Conservation (phyloP, 2,888 invertebrate species). For the Nemotelus pantherinus region DNA sequence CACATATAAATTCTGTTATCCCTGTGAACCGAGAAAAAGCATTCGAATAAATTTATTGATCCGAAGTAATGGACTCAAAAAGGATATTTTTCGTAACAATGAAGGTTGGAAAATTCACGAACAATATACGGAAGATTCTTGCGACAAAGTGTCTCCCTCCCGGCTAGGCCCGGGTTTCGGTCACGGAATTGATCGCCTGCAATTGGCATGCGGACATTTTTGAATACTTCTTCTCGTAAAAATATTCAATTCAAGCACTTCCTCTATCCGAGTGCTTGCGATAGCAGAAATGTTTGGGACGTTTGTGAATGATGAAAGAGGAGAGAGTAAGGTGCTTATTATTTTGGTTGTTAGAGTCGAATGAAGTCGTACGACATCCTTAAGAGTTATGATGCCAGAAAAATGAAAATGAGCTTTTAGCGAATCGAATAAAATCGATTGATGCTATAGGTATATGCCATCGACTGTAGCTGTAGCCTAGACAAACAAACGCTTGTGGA, state of each 20-base stretch:
- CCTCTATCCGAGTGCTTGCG: neutral
- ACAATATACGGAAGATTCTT: neutral
- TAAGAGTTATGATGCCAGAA: neutral
- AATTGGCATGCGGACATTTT: constrained; percentile 34
- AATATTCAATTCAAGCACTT: constrained; percentile 35
- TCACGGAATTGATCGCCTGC: constrained; percentile 23
- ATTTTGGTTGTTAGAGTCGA: constrained; percentile 22
- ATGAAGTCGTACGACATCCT: constrained; percentile 3
- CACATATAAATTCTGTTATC: constrained; percentile 1
- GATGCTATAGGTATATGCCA: too few species aligned
- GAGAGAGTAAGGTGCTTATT: constrained; percentile 9
- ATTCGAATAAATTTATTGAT: constrained; percentile 38
- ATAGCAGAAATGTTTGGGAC: neutral
- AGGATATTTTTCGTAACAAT: constrained; percentile 24
- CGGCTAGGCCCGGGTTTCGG: neutral
- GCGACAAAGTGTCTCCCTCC: neutral
- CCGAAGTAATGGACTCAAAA: constrained; percentile 38
- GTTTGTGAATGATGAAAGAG: neutral
- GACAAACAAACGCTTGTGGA: constrained; percentile 24
- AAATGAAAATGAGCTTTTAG: constrained; percentile 12
- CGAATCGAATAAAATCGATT: constrained; percentile 39
- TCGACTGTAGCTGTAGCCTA: constrained; percentile 15
- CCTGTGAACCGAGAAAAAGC: constrained; percentile 6
- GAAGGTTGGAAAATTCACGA: neutral
- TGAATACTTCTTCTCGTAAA: constrained; percentile 36